Evolutionary conservation across 2,888 invertebrate genomes (phyloP), one percentile per base, ranked within the genome.

Genomic region (Fragum sueziense): DNA sequence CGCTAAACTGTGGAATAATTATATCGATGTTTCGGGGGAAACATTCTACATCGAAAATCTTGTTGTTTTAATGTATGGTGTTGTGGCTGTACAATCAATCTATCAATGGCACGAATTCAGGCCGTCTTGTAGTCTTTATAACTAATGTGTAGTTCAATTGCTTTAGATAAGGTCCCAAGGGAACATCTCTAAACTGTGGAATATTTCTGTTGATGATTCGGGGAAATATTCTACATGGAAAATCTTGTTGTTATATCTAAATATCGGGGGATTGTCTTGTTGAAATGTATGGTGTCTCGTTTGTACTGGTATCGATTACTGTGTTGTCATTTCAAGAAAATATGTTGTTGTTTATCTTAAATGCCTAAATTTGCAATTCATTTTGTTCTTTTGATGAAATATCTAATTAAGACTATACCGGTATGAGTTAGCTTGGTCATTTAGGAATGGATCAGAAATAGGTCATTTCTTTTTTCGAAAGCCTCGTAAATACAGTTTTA

Each of bases 111-210:
- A 65, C 41, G 34, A 65, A 41, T 25, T 65, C 65, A 17, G 65
- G 22, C 6, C 37, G 65, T n/a, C 65, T 41, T 41, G 41, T 25
- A 37, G 65, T 37, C 65, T 65, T 3, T 65, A 20, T 33, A n/a
- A 1, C 1, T 27, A 41, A 41, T 41, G 41, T 65, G 37, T 41
- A 65, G 41, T 65, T 41, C 65, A 65, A 65, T 65, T 65, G 41
- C 65, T 41, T 65, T 65, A 34, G 41, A n/a, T n/a, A 14, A 41
- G 11, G 41, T 41, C 65, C 41, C 65, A 7, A 27, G 65, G 65
- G 65, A 65, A 41, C n/a, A 41, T 65, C 41, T 65, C 65, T 22
- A 65, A 65, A 65, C 65, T 65, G 41, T 27, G 27, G 65, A 65
- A 41, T 34, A 65, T 41, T 41, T 65, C 34, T 27, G 17, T 65